Base-by-base conservation (phyloP, 2,113 vertebrate species). In the Cyanistes caeruleus region DNA sequence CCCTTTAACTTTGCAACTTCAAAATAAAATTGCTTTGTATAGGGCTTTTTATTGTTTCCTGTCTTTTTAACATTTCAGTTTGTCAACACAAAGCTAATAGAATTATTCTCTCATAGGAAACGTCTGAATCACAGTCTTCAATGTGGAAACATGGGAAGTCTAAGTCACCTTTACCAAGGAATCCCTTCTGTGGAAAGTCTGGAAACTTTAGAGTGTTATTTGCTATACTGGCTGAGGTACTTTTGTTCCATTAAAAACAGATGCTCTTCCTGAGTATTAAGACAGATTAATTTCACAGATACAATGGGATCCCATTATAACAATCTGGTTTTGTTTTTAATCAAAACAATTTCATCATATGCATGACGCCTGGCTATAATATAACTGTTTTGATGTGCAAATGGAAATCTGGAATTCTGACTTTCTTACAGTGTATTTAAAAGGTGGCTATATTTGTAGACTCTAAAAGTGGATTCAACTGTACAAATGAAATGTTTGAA, bases 321-420 rank as follows among this genome's bases (percentile, higher is more conserved):
- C 73, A 96, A 92, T 95, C 90, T 95, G 93, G 80, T 89, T 96
- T 95, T 92, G 93, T 78, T 96, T 93, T 94, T 90, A 90, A 90
- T 86, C 83, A 92, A 91, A 90, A 74, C 60, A 67, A 49, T 86
- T 95, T 96, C 51, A 89, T 94, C n/a, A 11, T 93, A 76, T 59
- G 82, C 67, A 59, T 77, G 78, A 94, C 0, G 48, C 35, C 70
- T 95, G 88, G 51, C 64, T 96, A 70, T 83, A 94, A 87, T 88
- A 77, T 48, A 92, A 90, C 41, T 80, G 85, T 80, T 96, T 94
- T 94, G 90, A 93, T 94, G 76, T 96, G 74, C 60, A 97, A 96
- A 86, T 90, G 79, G 68, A 96, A 94, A 95, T 92, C 90, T 94
- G 90, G 68, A 76, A 90, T 92, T 93, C 64, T 86, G 74, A 77